Base-by-base conservation (phyloP, 2,797 vertebrate genomes). In the Perodicticus potto region DNA sequence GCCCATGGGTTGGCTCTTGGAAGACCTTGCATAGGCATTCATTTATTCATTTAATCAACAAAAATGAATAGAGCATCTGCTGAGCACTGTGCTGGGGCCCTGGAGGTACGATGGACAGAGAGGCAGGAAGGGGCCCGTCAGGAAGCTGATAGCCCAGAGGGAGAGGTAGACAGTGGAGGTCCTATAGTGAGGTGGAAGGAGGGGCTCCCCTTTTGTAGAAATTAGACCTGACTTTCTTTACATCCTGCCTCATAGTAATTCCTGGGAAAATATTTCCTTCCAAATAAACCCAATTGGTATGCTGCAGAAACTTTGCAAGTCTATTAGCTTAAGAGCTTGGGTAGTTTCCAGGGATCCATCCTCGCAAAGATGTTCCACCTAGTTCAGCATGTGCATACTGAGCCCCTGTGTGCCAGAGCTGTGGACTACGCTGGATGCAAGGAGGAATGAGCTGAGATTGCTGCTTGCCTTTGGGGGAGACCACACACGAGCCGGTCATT, bases 201-300 rank as follows among this genome's bases (percentile, higher is more conserved):
- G 59, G 34, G 9, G 3, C 29, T 69, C 32, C 77, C 23, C 74
- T 70, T 89, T 23, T 65, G 29, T 85, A 25, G 53, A 67, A 55
- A 77, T 37, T 57, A 59, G 43, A 65, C 13, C 37, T 67, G 22
- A 87, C 16, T 55, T 76, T 59, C 74, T 86, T 80, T 78, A 81
- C 2, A 70, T 57, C n/a, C 7, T 61, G 29, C 37, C 14, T 85
- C 3, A 74, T n/a, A 32, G 43, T 83, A 67, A 89, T 61, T 92
- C 73, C 37, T 81, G 34, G 67, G 19, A 82, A 94, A 77, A 86
- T 16, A n/a, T 74, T 91, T 85, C 40, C 59, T 90, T 90, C 55
- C 14, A 59, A 63, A 84, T 86, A 93, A 92, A 80, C n/a, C 49
- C 37, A 72, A 1, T 1, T 77, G 81, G n/a, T 81, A 43, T 87